These are phyloP conservation scores for Drosophila bocqueti DNA, from an alignment of 1,140 invertebrate genomes.

Conservation along the genomic window DNA sequence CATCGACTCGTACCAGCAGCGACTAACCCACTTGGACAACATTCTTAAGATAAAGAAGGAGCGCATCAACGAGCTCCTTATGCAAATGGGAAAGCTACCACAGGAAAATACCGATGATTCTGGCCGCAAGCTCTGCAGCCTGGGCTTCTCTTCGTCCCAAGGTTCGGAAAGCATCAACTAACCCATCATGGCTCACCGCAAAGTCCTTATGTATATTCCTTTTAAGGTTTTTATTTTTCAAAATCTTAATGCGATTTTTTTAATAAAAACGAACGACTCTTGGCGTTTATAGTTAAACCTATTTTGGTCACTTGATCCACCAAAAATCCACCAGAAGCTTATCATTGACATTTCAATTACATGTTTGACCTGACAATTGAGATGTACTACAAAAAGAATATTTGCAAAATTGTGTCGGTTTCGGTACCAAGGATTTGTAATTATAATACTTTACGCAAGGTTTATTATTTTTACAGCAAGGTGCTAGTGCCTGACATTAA, in stretches of 20 bases:
- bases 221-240: conserved; percentile 16
- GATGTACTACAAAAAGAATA: no score
- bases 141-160: background rate
- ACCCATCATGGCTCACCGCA: background rate
- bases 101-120: conserved; percentile 2
- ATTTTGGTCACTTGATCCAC: background rate
- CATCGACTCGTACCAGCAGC: conserved; percentile 53
- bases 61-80: conserved; percentile 86
- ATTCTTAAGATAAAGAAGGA: conserved; percentile 87
- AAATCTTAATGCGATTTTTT: conserved; percentile 12
- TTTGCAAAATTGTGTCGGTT: no score
- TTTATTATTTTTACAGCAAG: no score
- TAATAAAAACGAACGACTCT: background rate
- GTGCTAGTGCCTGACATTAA: no score
- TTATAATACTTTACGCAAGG: no score
- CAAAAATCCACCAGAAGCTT: background rate
- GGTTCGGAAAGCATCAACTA: background rate
- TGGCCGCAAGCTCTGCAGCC: background rate
- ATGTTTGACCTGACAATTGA: no score
- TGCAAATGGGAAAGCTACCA: conserved; percentile 68
- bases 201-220: background rate
- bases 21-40: conserved; percentile 86
- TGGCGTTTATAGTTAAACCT: background rate
- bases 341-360: background rate
- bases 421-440: no score